Percentiles rank a stretch among this genome's conserved stretches.
These are phyloP conservation scores for Alloplasta piceator DNA, from an alignment of 2,888 invertebrate species.

Conservation along the genomic window DNA sequence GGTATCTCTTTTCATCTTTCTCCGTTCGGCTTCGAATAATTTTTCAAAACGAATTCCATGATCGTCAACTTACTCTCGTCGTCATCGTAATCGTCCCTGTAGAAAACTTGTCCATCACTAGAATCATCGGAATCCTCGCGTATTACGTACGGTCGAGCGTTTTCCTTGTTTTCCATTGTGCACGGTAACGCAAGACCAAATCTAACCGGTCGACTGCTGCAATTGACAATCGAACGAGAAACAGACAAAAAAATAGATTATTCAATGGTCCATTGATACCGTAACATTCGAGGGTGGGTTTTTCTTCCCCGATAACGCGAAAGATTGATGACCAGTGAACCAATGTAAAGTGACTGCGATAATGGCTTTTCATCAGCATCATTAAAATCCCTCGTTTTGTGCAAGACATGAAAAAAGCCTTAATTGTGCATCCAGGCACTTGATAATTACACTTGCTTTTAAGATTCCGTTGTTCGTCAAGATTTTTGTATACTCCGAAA, in stretches of 20 bases:
- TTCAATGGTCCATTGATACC: neutral
- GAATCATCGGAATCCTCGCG: conserved; percentile 87
- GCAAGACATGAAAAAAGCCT: too few relatives aligned
- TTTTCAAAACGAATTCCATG: neutral
- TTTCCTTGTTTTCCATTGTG: conserved; percentile 94
- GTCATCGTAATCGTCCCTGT: conserved; percentile 89
- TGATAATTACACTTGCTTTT: too few relatives aligned
- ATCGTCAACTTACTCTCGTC: conserved; percentile 84
- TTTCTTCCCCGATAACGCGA: conserved; percentile 30
- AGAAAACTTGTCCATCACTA: conserved; percentile 87
- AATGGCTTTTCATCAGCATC: too few relatives aligned
- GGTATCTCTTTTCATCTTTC: too few relatives aligned
- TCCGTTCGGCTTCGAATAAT: neutral
- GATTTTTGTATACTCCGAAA: too few relatives aligned
- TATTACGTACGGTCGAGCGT: conserved; percentile 91
- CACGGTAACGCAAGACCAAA: conserved; percentile 89
- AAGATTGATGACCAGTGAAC: conserved; percentile 74
- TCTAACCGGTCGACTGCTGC: conserved; percentile 91
- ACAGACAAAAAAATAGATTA: neutral
- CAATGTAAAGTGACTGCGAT: conserved; percentile 70
- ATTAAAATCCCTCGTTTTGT: too few relatives aligned
- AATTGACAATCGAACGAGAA: conserved; percentile 69
- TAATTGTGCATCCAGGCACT: too few relatives aligned
- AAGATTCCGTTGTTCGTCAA: too few relatives aligned
- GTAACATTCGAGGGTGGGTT: neutral